These are phyloP conservation scores for Spilarctia lutea DNA, from an alignment of 2,888 invertebrate genomes.

Conservation along the genomic window DNA sequence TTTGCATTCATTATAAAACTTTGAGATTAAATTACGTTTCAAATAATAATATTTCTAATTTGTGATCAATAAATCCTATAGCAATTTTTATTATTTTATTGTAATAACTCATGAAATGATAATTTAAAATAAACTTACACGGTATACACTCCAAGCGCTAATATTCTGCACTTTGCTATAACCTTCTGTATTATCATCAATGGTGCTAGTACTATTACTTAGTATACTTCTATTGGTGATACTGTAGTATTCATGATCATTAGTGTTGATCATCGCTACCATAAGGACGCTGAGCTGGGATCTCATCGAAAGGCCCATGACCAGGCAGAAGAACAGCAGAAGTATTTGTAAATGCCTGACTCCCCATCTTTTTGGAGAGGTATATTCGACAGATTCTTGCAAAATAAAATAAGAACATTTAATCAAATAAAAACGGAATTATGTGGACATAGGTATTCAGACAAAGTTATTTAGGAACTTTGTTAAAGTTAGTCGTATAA, in stretches of 20 bases:
- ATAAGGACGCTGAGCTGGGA: conserved; percentile 41
- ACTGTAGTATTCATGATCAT: background rate
- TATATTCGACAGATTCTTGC: background rate
- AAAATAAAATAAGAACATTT: background rate
- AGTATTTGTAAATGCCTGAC: conserved; percentile 9
- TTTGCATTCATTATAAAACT: too few relatives aligned
- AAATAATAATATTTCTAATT: too few relatives aligned
- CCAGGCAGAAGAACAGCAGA: conserved; percentile 3
- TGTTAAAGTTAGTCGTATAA: too few relatives aligned
- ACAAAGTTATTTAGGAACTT: too few relatives aligned
- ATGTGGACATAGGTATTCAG: too few relatives aligned
- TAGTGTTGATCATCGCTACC: conserved; percentile 37
- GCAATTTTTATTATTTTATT: background rate
- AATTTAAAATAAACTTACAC: background rate
- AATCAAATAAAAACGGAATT: background rate
- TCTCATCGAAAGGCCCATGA: conserved; percentile 26
- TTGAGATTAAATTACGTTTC: too few relatives aligned
- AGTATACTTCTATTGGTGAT: background rate
- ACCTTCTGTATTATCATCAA: background rate
- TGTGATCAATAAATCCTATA: too few relatives aligned
- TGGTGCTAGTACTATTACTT: background rate
- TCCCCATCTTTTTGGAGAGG: background rate
- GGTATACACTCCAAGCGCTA: conserved; percentile 4
- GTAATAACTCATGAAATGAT: background rate
- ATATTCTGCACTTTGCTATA: background rate